Base-by-base conservation (phyloP, 2,797 vertebrate species). In the Parauchenoglanis ngamensis region DNA sequence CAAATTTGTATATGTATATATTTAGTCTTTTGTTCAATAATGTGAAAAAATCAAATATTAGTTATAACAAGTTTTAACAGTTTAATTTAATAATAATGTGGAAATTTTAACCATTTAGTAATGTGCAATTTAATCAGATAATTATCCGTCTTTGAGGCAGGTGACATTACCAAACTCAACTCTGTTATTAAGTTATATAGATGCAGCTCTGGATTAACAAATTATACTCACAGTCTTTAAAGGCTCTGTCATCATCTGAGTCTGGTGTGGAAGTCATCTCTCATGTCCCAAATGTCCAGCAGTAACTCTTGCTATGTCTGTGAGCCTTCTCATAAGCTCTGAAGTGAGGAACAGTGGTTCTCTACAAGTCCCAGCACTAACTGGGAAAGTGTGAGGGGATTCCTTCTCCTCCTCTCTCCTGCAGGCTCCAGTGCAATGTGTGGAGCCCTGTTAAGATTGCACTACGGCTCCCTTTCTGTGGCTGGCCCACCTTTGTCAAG, bases 401-500 rank as follows among this genome's bases (percentile, higher is more conserved):
- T 67, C 59, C 49, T 82, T 70, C 75, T 72, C 76, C 83, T 80
- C 59, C 23, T 88, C 80, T 87, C 46, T 85, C 61, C 84, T 84
- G 56, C 93, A 91, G 94, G 93, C 94, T 95, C 92, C 93, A 95
- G 92, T 95, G 93, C 93, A 93, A 92, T 93, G 92, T 92, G 90
- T 92, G 91, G 91, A 93, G 94, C 92, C 91, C 93, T 92, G 90
- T 93, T 93, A 94, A 93, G 93, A 90, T 91, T 87, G 90, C 93
- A 90, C 92, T 92, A 92, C 95, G 94, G 94, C 94, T 94, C 95
- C 94, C 95, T 93, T 95, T 97, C 95, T 95, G 93, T 95, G 94
- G 93, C 94, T 91, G 93, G 94, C 94, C 96, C 96, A 96, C 96
- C 96, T 97, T 98, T 97, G 97, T 97, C 94, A 94, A 94, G 93